Evolutionary conservation across 2,797 vertebrate genomes (phyloP).

Genomic region (Dallia pectoralis): DNA sequence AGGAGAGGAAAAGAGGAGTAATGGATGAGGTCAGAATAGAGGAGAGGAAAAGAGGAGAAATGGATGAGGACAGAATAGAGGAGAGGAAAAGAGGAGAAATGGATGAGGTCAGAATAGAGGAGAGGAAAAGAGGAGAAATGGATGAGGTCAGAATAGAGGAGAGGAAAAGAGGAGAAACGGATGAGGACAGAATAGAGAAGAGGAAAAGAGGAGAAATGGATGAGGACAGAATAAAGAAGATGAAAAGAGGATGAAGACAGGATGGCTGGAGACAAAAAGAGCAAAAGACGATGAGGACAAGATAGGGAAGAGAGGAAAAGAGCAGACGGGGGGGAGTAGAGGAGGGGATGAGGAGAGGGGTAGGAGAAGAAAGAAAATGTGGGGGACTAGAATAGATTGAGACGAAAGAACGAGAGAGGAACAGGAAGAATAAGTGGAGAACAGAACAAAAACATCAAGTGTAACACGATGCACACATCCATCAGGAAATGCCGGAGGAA

Average conservation of each 20-base stretch:
- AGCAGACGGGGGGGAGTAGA: background rate
- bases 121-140: too few species aligned
- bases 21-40: too few species aligned
- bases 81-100: too few species aligned
- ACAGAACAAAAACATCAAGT: constrained; percentile 13
- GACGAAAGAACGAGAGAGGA: constrained; percentile 3
- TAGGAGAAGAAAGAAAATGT: constrained; percentile 25
- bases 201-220: background rate
- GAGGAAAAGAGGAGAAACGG: too few species aligned
- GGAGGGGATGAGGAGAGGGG: background rate
- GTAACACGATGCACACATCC: background rate
- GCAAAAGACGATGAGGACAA: too few species aligned
- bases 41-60: too few species aligned
- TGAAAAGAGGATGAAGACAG: background rate
- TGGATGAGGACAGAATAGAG: too few species aligned
- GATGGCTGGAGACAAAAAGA: too few species aligned
- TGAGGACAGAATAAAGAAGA: constrained; percentile 26
- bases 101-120: too few species aligned
- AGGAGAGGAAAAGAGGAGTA: too few species aligned
- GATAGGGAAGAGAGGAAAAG: background rate
- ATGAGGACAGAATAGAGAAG: background rate
- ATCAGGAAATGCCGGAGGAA: background rate
- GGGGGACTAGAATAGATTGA: background rate
- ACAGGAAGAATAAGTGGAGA: background rate
- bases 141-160: too few species aligned